Percentiles rank a stretch among this genome's conserved stretches.
These are phyloP conservation scores for Eonycteris spelaea DNA, from an alignment of 2,113 vertebrate genomes.

Conservation along the genomic window DNA sequence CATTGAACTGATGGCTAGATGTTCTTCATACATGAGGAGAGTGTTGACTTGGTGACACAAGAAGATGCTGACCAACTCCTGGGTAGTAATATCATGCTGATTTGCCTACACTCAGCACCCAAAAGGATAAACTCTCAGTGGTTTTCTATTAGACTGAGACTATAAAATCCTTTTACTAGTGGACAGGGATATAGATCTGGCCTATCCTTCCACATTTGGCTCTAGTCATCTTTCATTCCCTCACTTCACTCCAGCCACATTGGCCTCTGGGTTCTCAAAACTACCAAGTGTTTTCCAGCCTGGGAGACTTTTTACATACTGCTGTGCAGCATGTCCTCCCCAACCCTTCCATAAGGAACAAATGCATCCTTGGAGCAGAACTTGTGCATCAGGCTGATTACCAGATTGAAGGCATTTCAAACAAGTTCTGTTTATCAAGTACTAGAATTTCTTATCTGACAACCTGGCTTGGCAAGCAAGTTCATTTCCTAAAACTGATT, in stretches of 20 bases:
- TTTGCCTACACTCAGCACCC: neutral
- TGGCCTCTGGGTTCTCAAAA: neutral
- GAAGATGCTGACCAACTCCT: neutral
- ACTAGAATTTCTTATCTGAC: constrained; percentile 13
- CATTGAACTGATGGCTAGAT: neutral
- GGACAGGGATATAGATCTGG: neutral
- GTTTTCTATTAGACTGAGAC: neutral
- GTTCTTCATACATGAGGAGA: neutral
- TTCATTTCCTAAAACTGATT: constrained; percentile 41
- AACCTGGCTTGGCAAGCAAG: neutral
- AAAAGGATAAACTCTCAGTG: neutral
- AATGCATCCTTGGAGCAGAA: neutral
- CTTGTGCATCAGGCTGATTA: neutral
- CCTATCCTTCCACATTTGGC: neutral
- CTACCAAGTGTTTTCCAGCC: neutral
- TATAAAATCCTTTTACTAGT: neutral
- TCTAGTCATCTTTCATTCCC: neutral
- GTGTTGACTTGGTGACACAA: neutral
- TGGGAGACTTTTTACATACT: neutral
- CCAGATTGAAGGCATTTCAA: neutral
- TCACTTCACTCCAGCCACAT: neutral
- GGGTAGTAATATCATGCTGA: neutral
- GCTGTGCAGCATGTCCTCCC: neutral
- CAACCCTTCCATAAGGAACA: neutral
- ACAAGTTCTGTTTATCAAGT: neutral